Evolutionary conservation across 2,797 vertebrate species (phyloP), one percentile per base, ranked within the genome.

Genomic region (Tokudaia tokunoshimensis): DNA sequence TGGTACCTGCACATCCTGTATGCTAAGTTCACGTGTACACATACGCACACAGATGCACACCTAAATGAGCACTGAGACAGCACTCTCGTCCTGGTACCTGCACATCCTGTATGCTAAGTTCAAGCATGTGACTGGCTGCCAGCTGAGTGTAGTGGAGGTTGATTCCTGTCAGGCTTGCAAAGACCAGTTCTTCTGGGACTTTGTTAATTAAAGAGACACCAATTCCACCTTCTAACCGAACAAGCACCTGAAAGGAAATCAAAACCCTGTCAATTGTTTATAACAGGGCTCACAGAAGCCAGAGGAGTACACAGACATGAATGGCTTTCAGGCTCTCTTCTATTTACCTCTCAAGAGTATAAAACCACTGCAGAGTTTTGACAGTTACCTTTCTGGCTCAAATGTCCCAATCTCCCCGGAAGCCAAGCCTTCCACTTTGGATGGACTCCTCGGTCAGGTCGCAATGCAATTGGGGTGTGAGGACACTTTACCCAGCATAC

Each of bases 151-250:
- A 99, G 97, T 99, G 99, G 82, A 99, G 97, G 5, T 98, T 98
- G 82, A 99, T 99, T 74, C 99, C 99, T 0, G 98, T 99, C 92
- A 99, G 98, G 1, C 99, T 99, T 3, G 98, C 98, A 95, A 99
- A 99, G 65, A 99, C 98, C 0, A 99, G 98, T 98, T 99, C 99
- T 98, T 99, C 99, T 1, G 99, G 99, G 92, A 99, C 98, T 98
- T 99, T 99, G 98, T 99, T 99, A 92, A 99, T 99, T 97, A 99
- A 98, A 92, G 99, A 99, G 89, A 99, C 97, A 0, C 99, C 99
- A 72, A 99, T 97, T 79, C 99, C 99, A 41, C 99, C 99, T 97
- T 99, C 99, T 95, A 99, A 94, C 96, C 99, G 99, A 96, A 99
- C 98, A 96, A 99, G 91, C 55, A 99, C 99, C 99, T 99, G 97